Conservation (phyloP, 1,140 invertebrate species). For the Frieseomelitta varia region DNA sequence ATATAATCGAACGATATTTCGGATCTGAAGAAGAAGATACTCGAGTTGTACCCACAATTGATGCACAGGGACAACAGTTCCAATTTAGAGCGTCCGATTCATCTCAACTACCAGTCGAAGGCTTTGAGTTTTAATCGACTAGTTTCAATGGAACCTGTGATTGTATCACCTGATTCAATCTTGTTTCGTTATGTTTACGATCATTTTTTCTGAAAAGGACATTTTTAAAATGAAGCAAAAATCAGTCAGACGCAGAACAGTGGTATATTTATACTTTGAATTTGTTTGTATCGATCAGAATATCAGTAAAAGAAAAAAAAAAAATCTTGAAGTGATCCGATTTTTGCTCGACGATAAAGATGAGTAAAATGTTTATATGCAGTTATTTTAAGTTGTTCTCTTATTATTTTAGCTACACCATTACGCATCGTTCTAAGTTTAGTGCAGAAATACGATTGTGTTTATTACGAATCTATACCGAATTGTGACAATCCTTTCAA, state of each 20-base stretch:
- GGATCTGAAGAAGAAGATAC: slow-evolving; percentile 95
- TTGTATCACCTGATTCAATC: slow-evolving; percentile 51
- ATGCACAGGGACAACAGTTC: slow-evolving; percentile 90
- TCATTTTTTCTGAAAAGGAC: slow-evolving; percentile 41
- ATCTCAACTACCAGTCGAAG: slow-evolving; percentile 86
- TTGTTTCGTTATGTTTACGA: slow-evolving; percentile 57
- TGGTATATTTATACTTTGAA: slow-evolving; percentile 48
- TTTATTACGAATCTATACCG: slow-evolving; percentile 39
- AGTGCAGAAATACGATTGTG: slow-evolving; percentile 17
- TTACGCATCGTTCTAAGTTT: slow-evolving; percentile 29
- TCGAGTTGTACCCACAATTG: slow-evolving; percentile 89
- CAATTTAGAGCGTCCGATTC: slow-evolving; percentile 88
- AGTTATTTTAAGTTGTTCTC: slow-evolving; percentile 57
- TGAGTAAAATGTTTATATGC: slow-evolving; percentile 57
- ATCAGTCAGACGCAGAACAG: slow-evolving; percentile 33
- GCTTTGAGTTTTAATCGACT: slow-evolving; percentile 89
- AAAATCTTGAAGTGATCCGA: slow-evolving; percentile 56
- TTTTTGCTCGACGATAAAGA: slow-evolving; percentile 69
- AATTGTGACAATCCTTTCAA: slow-evolving; percentile 53
- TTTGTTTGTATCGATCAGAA: slow-evolving; percentile 54
- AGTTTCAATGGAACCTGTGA: slow-evolving; percentile 33
- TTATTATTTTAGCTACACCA: slow-evolving; percentile 49
- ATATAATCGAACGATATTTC: slow-evolving; percentile 98
- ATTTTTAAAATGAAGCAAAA: slow-evolving; percentile 46
- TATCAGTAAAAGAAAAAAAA: slow-evolving; percentile 11